Base-by-base conservation (phyloP, 1,140 invertebrate species). In the Gryon sp. region DNA sequence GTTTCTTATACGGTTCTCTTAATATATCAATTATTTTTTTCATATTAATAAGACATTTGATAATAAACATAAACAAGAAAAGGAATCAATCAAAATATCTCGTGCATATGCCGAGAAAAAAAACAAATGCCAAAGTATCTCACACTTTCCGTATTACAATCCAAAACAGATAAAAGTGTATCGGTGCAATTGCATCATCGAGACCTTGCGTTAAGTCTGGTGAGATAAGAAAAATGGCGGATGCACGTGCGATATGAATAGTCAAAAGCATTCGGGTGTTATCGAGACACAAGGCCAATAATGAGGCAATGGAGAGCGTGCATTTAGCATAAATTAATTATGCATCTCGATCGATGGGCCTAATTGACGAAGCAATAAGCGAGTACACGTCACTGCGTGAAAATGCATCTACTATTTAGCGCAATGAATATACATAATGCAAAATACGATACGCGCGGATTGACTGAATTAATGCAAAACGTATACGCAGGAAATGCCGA, bases 321-420 rank as follows among this genome's bases (percentile, higher is more conserved):
- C 9, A 34, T 60, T 85, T 84, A 83, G 28, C 81, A 85, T 84
- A 84, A 83, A 86, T 87, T 87, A 83, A 86, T 87, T 86, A 83
- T 83, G 80, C 82, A 83, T 84, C 69, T 76, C 59, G 62, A 76
- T 72, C 70, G 76, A 83, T 79, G 78, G 40, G 77, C 76, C 78
- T 76, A 79, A 80, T 80, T 80, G 73, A 76, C 72, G 43, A 41
- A 48, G 53, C 28, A 36, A 46, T 62, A 55, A 34, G 45, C 52
- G 16, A 63, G 28, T 55, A 62, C 73, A 62, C 66, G 62, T 79
- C 73, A 57, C 50, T 4, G 45, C 46, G 55, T 34, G 70, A 77
- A 80, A 83, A 81, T 68, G 60, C 73, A 24, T 60, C 46, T 45
- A 70, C 60, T 62, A 70, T 77, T 59, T 72, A 77, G 0, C 63